Percentiles rank a stretch among this genome's conserved stretches.
Conservation (phyloP, 2,113 vertebrate species). For the Rhinopomastus cyanomelas region DNA sequence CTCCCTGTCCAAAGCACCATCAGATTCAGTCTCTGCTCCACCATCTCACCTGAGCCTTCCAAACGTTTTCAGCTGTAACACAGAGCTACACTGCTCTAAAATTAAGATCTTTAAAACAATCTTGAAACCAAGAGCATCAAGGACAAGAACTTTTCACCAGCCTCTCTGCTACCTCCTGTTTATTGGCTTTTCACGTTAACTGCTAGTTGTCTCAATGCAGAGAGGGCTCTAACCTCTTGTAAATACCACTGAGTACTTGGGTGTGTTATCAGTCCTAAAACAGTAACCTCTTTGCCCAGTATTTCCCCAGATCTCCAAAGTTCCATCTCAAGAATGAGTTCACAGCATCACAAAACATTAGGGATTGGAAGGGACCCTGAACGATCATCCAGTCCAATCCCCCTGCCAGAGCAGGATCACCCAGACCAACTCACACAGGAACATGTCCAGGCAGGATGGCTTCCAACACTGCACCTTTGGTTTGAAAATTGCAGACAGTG, state of each 20-base stretch:
- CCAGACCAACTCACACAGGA: too few species aligned
- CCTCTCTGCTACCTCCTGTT: neutral
- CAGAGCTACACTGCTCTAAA: neutral
- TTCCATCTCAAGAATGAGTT: neutral
- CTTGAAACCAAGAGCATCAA: neutral
- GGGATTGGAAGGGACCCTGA: too few species aligned
- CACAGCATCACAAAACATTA: fast-evolving
- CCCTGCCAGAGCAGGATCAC: too few species aligned
- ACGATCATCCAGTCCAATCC: too few species aligned
- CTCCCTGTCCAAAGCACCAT: neutral
- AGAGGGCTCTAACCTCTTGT: neutral
- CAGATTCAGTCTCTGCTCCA: neutral
- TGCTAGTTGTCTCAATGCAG: neutral
- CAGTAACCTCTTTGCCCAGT: neutral
- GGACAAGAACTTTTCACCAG: neutral
- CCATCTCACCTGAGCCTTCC: neutral
- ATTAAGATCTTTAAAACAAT: neutral
- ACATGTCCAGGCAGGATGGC: too few species aligned
- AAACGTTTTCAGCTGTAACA: neutral
- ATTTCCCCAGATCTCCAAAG: neutral
- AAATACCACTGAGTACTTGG: neutral
- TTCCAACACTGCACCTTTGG: too few species aligned
- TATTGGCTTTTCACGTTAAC: neutral
- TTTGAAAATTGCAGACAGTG: neutral
- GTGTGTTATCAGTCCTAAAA: neutral